A percentile compares a stretch with the other conserved stretches of the same genome.
Evolutionary conservation across 2,113 vertebrate genomes (phyloP).

Genomic region (Pelmatolapia mariae): DNA sequence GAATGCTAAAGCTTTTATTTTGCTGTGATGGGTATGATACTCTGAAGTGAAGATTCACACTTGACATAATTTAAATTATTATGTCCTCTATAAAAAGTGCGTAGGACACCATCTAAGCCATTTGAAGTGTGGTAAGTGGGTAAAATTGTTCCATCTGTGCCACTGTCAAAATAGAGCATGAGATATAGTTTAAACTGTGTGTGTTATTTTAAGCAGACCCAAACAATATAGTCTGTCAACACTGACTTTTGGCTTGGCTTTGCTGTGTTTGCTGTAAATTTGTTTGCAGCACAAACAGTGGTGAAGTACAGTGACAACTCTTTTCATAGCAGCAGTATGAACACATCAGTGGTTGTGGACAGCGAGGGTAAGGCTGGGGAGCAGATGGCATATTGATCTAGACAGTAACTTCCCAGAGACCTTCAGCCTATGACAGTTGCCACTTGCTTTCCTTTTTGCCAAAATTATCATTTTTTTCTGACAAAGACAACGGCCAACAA

Average conservation of each 20-base stretch:
- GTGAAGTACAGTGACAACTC: background rate
- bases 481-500: background rate
- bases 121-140: background rate
- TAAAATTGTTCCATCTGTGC: background rate
- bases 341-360: background rate
- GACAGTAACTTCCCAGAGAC: background rate
- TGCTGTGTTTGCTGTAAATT: background rate
- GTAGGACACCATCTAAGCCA: background rate
- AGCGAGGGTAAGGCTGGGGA: background rate
- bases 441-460: background rate
- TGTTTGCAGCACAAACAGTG: background rate
- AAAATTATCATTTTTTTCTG: background rate
- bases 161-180: background rate
- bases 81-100: background rate
- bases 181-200: background rate
- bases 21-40: background rate
- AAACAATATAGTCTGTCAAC: background rate
- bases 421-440: background rate
- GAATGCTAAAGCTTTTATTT: background rate
- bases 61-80: background rate
- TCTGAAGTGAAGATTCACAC: background rate
- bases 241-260: background rate
- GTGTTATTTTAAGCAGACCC: background rate
- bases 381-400: slow-evolving; percentile 14
- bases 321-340: background rate